phyloP scores from a whole-genome alignment of 2,888 invertebrate genomes.

The Adelphocoris suturalis region DNA sequence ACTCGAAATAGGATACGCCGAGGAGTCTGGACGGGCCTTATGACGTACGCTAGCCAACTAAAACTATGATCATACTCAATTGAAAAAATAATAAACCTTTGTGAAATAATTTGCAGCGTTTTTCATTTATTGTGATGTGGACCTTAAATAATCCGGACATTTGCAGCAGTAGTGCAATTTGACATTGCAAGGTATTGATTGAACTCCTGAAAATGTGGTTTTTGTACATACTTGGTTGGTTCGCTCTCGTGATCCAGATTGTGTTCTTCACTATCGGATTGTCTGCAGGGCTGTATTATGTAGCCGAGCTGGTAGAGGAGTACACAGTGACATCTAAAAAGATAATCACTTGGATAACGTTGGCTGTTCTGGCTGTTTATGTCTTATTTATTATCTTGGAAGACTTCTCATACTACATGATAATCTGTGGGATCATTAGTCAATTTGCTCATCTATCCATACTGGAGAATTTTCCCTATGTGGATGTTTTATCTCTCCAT shows the following conservation, averaged over 20 bases:
- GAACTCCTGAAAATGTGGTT: slow-evolving; percentile 80
- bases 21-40: no score
- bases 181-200: no score
- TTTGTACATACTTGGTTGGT: slow-evolving; percentile 84
- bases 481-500: slow-evolving; percentile 85
- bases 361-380: slow-evolving; percentile 84
- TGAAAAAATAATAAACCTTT: no score
- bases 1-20: no score
- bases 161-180: no score
- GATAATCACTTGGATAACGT: slow-evolving; percentile 86
- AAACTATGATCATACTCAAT: no score
- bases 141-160: no score
- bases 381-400: slow-evolving; percentile 88
- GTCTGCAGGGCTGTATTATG: slow-evolving; percentile 93
- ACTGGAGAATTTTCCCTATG: slow-evolving; percentile 90
- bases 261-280: slow-evolving; percentile 85
- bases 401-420: slow-evolving; percentile 86
- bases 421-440: slow-evolving; percentile 86
- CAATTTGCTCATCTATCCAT: slow-evolving; percentile 88
- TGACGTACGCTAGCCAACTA: no score
- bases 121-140: no score
- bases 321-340: slow-evolving; percentile 90
- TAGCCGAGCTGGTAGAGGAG: slow-evolving; percentile 95
- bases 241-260: slow-evolving; percentile 84
- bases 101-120: no score